phyloP scores from a whole-genome alignment of 1,140 invertebrate species.

The Trissolcus basalis region DNA sequence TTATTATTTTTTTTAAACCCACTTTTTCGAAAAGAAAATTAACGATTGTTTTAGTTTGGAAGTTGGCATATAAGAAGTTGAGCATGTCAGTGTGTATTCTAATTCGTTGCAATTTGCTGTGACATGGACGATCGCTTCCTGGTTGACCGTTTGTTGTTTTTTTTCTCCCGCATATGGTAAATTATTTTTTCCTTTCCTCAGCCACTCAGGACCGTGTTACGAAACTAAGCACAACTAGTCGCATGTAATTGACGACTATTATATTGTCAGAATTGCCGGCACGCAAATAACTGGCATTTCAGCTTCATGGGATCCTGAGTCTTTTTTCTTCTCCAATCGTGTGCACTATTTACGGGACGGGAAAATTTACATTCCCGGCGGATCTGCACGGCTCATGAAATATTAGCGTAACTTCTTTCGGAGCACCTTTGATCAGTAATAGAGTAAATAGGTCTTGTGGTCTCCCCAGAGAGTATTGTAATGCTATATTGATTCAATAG shows the following conservation, averaged over 20 bases:
- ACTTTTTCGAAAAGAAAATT: no score
- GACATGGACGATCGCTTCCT: slow-evolving; percentile 19
- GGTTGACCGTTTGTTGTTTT: slow-evolving; percentile 5
- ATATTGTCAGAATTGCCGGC: slow-evolving; percentile 31
- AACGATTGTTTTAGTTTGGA: no score
- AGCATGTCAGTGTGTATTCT: no score
- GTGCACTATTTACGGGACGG: slow-evolving; percentile 10
- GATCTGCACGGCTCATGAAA: slow-evolving; percentile 44
- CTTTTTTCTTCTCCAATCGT: not conserved
- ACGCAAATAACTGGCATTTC: slow-evolving; percentile 37
- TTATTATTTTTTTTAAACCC: no score
- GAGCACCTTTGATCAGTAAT: slow-evolving; percentile 58
- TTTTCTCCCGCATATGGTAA: slow-evolving; percentile 38
- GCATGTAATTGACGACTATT: slow-evolving; percentile 34
- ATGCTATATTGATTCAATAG: slow-evolving; percentile 59
- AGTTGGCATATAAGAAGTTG: no score
- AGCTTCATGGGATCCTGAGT: slow-evolving; percentile 26
- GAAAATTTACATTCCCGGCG: slow-evolving; percentile 40
- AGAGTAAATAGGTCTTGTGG: slow-evolving; percentile 52
- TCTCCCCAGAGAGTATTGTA: slow-evolving; percentile 42
- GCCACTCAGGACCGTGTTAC: slow-evolving; percentile 19
- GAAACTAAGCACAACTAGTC: slow-evolving; percentile 33
- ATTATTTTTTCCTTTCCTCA: slow-evolving; percentile 53
- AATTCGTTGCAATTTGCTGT: no score
- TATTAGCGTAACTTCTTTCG: slow-evolving; percentile 44